These are phyloP conservation scores for Nesogale talazaci DNA, from an alignment of 2,113 vertebrate genomes.

Conservation along the genomic window DNA sequence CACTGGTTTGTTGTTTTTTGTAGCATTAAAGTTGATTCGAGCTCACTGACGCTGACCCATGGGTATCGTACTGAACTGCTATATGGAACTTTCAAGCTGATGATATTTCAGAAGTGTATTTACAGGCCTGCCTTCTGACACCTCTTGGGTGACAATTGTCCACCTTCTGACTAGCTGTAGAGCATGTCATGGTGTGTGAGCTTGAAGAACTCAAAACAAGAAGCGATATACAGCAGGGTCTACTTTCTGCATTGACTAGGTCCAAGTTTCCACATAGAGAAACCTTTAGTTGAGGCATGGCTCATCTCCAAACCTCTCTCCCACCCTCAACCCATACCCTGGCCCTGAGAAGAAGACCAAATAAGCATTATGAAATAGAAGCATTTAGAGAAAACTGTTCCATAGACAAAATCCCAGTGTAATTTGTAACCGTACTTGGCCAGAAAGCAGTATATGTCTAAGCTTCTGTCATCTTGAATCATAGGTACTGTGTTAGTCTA, in stretches of 20 bases:
- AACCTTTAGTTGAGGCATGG: background rate
- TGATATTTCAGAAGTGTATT: background rate
- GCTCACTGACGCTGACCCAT: background rate
- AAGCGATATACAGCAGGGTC: background rate
- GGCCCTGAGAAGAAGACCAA: background rate
- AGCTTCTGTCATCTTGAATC: background rate
- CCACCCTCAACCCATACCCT: background rate
- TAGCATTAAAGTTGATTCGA: background rate
- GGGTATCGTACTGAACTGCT: background rate
- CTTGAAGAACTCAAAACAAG: background rate
- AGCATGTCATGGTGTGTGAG: too few species aligned
- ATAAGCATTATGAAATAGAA: background rate
- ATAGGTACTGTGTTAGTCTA: too few species aligned
- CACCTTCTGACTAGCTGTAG: too few species aligned
- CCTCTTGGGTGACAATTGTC: too few species aligned
- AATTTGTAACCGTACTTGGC: background rate
- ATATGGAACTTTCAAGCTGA: background rate
- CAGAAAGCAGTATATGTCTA: background rate
- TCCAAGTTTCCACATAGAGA: background rate
- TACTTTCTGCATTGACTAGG: background rate
- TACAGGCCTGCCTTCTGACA: background rate
- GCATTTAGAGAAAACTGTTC: conserved; percentile 26
- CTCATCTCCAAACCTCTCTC: background rate
- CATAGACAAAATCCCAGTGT: background rate
- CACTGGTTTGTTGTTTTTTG: background rate